A percentile compares a stretch with the other conserved stretches of the same genome.
Evolutionary conservation across 2,888 invertebrate genomes (phyloP).

Genomic region (Polyommatus iphigenia): DNA sequence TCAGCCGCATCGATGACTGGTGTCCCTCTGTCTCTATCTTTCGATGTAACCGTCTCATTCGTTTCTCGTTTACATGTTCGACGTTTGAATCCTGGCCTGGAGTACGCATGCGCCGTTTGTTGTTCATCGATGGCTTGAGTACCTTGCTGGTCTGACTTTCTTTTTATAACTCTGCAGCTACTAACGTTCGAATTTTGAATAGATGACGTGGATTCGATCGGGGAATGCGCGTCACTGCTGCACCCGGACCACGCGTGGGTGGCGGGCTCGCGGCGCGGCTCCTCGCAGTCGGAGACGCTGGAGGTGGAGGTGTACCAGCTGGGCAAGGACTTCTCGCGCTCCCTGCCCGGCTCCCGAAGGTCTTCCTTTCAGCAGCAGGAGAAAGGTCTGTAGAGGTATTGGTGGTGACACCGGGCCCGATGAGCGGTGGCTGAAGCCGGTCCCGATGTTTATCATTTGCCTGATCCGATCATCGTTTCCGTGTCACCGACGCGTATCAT

Average conservation of each 20-base stretch:
- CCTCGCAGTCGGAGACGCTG: constrained; percentile 93
- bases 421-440: neutral
- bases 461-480: neutral
- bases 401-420: neutral
- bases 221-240: constrained; percentile 86
- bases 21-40: neutral
- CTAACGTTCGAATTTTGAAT: constrained; percentile 33
- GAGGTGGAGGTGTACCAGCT: constrained; percentile 92
- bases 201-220: constrained; percentile 88
- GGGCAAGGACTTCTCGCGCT: constrained; percentile 91
- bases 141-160: neutral
- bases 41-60: neutral
- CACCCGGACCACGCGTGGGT: constrained; percentile 94
- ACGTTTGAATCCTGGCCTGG: constrained; percentile 1
- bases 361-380: constrained; percentile 90
- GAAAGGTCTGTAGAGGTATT: constrained; percentile 62
- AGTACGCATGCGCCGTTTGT: constrained; percentile 2
- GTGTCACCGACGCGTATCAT: neutral
- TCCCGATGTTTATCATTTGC: neutral
- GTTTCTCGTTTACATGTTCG: constrained; percentile 5
- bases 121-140: constrained; percentile 21
- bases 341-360: constrained; percentile 90
- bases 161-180: neutral
- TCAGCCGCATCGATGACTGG: constrained; percentile 27
- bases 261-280: constrained; percentile 88